Base-by-base conservation (phyloP, 2,113 vertebrate genomes). In the Chlamydotis undulata region DNA sequence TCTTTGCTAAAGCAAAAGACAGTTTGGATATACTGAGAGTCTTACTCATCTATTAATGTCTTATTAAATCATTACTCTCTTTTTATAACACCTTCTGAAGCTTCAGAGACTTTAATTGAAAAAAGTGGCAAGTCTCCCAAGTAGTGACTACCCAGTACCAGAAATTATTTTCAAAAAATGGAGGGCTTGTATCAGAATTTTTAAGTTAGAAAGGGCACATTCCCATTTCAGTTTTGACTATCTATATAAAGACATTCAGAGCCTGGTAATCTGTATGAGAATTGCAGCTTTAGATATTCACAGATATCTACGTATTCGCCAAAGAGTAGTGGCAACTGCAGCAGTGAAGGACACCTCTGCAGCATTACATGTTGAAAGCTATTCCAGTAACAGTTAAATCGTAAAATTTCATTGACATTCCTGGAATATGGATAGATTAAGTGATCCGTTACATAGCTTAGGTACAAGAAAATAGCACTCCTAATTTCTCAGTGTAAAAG, bases 191-290 rank as follows among this genome's bases (percentile, higher is more conserved):
- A 59, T 60, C 25, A 59, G 43, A 78, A 11, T 26, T 80, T 78
- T 80, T 22, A 52, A 73, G 19, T 37, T 79, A 49, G 9, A 24
- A 83, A 74, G 4, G 9, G 5, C 15, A 63, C 19, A 73, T 41
- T 89, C 39, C 7, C 17, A 12, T 67, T 85, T 80, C 55, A 47
- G 6, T 68, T 52, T 78, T 65, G 31, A 12, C 11, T 43, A 43
- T 43, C 41, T 39, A 26, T 0, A 0, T 41, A 56, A 49, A 68
- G 57, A 75, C 0, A 0, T 52, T 69, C 26, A 33, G n/a, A 77
- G 12, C 15, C 77, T 37, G 25, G 53, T 69, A 75, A 71, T 19
- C 33, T 22, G 8, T 23, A 49, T 12, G 28, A 64, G 28, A 52
- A 59, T n/a, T 80, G 1, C 10, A 86, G 5, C 21, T 86, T 70